These are phyloP conservation scores for Agriotes lineatus DNA, from an alignment of 2,888 invertebrate species.

Conservation along the genomic window DNA sequence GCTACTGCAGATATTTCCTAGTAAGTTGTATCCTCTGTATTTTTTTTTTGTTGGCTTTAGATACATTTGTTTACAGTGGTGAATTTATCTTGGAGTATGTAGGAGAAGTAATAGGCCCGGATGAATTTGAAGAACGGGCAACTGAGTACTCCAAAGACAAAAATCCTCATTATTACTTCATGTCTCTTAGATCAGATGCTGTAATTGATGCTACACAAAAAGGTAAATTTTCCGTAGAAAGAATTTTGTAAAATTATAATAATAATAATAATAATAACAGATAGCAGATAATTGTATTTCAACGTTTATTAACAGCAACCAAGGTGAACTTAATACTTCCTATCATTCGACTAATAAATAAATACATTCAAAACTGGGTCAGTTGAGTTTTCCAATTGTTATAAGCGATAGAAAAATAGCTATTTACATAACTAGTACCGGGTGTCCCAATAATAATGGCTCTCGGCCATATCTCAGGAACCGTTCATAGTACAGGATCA, in stretches of 20 bases:
- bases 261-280: no score
- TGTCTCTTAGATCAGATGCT: conserved; percentile 93
- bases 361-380: neutral
- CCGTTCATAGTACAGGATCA: no score
- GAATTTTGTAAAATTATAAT: neutral
- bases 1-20: conserved; percentile 78
- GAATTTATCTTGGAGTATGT: conserved; percentile 98
- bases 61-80: conserved; percentile 72
- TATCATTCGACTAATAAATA: no score
- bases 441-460: no score
- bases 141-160: conserved; percentile 91
- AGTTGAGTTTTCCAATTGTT: no score
- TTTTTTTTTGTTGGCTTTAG: no score
- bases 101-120: conserved; percentile 94
- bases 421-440: no score
- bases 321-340: no score
- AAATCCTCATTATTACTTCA: conserved; percentile 96
- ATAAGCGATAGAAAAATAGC: no score
- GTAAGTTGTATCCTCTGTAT: conserved; percentile 69
- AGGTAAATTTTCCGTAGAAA: conserved; percentile 63
- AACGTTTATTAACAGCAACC: no score
- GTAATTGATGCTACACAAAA: conserved; percentile 96
- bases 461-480: no score
- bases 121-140: conserved; percentile 89
- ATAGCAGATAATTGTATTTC: no score